phyloP scores from a whole-genome alignment of 2,113 vertebrate genomes.

The Lampris incognitus region DNA sequence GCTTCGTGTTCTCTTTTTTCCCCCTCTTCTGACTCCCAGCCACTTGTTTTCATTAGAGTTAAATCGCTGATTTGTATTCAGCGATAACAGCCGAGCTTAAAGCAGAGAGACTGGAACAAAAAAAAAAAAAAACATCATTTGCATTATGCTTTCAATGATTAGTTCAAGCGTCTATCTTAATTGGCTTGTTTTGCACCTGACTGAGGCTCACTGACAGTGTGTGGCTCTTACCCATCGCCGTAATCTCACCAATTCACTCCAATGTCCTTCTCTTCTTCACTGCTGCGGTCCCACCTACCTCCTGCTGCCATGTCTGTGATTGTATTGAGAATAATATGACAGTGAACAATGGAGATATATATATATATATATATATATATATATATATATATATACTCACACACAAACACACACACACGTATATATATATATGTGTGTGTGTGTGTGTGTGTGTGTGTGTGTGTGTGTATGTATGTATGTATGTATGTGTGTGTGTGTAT shows the following conservation, averaged over 20 bases:
- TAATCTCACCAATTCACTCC: constrained; percentile 67
- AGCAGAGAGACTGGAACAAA: constrained; percentile 29
- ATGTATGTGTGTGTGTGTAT: constrained; percentile 17
- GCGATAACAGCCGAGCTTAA: constrained; percentile 54
- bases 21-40: constrained; percentile 28
- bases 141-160: constrained; percentile 78
- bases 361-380: no score
- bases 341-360: neutral
- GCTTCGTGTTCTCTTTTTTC: constrained; percentile 20
- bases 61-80: constrained; percentile 81
- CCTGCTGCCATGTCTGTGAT: constrained; percentile 44
- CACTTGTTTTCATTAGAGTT: constrained; percentile 66
- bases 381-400: no score
- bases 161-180: constrained; percentile 72
- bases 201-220: constrained; percentile 68
- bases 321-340: neutral
- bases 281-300: constrained; percentile 24
- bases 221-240: constrained; percentile 55
- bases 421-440: no score
- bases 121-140: constrained; percentile 72
- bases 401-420: no score
- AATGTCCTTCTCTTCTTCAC: constrained; percentile 66
- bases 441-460: neutral
- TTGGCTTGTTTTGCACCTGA: constrained; percentile 82
- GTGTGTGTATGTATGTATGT: constrained; percentile 4